A percentile compares a stretch with the other conserved stretches of the same genome.
Evolutionary conservation across 2,888 invertebrate species (phyloP).

Genomic region (Drosophila mayaguana): DNA sequence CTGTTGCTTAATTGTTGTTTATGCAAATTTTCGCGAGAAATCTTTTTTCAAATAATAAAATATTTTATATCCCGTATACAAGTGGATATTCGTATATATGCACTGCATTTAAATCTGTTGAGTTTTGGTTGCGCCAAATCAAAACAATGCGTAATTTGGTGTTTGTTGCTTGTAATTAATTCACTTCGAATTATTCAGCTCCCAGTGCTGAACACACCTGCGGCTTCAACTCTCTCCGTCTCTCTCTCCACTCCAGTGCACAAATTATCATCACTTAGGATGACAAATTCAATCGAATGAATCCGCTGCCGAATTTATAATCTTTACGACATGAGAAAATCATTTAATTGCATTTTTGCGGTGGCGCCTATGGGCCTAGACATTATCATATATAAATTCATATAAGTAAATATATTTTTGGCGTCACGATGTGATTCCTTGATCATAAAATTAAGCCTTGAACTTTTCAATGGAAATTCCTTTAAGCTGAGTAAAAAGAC

Average conservation of each 20-base stretch:
- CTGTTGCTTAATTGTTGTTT: slow-evolving; percentile 27
- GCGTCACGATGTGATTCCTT: slow-evolving; percentile 9
- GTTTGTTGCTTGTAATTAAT: slow-evolving; percentile 67
- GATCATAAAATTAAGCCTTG: slow-evolving; percentile 33
- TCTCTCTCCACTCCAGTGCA: not conserved
- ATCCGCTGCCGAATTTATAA: slow-evolving; percentile 14
- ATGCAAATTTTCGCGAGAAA: slow-evolving; percentile 36
- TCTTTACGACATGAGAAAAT: not conserved
- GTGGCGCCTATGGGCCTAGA: slow-evolving; percentile 42
- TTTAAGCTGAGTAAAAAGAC: slow-evolving; percentile 43
- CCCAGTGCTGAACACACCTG: not conserved
- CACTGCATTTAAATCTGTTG: slow-evolving; percentile 6
- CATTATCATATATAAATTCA: slow-evolving; percentile 5
- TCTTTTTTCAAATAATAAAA: slow-evolving; percentile 21
- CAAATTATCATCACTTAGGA: slow-evolving; percentile 29
- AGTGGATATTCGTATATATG: not conserved
- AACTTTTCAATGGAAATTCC: slow-evolving; percentile 59
- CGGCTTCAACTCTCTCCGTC: not conserved
- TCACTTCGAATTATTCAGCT: slow-evolving; percentile 34
- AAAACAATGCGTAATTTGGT: slow-evolving; percentile 73
- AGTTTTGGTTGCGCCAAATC: slow-evolving; percentile 14
- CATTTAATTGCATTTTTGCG: slow-evolving; percentile 58
- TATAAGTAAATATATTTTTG: not conserved
- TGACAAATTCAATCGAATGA: slow-evolving; percentile 51
- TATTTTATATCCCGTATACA: not conserved